A percentile compares a stretch with the other conserved stretches of the same genome.
Evolutionary conservation across 2,797 vertebrate genomes (phyloP).

Genomic region (Rousettus madagascariensis): DNA sequence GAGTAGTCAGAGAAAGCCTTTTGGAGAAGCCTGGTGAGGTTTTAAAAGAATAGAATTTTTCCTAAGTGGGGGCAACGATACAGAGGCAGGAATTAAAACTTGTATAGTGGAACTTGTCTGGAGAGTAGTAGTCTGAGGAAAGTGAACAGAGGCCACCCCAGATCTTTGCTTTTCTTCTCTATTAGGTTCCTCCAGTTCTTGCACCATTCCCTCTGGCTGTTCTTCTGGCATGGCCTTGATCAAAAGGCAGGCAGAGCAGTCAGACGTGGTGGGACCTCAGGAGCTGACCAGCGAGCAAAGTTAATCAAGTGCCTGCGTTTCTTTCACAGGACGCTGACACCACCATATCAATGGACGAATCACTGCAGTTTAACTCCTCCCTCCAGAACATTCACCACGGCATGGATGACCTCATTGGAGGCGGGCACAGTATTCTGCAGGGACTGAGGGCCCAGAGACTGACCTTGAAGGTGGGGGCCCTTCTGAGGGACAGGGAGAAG

Average conservation of each 20-base stretch:
- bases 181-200: not conserved
- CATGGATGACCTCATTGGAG: conserved; percentile 97
- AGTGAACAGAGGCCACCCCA: not conserved
- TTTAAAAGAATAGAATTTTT: not conserved
- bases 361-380: conserved; percentile 93
- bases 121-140: not conserved
- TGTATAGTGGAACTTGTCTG: not conserved
- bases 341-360: conserved; percentile 97
- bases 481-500: conserved; percentile 58
- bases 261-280: not conserved
- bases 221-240: not conserved
- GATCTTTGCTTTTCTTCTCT: not conserved
- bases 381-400: conserved; percentile 94
- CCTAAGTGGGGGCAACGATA: not conserved
- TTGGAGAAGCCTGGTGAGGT: not conserved
- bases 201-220: not conserved
- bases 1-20: conserved; percentile 5
- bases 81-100: not conserved
- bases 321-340: conserved; percentile 95
- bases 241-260: not conserved
- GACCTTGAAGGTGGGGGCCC: conserved; percentile 92
- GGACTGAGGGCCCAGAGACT: conserved; percentile 95
- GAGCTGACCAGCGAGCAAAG: not conserved
- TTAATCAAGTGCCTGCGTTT: conserved; percentile 73
- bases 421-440: conserved; percentile 93